phyloP scores from a whole-genome alignment of 1,140 invertebrate species.

The Ceratoteleas bidentatus region DNA sequence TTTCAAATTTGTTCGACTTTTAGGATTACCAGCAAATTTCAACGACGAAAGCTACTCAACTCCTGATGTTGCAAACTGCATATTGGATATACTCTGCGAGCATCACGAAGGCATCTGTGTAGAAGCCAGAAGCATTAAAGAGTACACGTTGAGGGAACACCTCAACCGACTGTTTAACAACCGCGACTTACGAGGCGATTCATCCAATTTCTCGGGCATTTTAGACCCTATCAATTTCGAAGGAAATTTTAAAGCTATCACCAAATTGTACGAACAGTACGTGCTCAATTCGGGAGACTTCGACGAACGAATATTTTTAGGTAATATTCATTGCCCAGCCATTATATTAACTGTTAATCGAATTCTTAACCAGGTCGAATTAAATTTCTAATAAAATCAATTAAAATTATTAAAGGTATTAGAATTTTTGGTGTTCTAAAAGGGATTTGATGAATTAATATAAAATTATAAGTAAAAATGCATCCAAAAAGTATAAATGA shows the following conservation, averaged over 20 bases:
- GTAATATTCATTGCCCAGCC: constrained; percentile 84
- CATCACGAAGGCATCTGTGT: constrained; percentile 89
- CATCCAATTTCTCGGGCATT: constrained; percentile 85
- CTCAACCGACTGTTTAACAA: constrained; percentile 91
- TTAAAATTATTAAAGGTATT: constrained; percentile 85
- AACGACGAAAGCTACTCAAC: constrained; percentile 85
- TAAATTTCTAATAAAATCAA: constrained; percentile 84
- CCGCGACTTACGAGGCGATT: constrained; percentile 86
- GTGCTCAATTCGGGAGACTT: constrained; percentile 96
- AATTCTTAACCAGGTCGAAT: constrained; percentile 85
- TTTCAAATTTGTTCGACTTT: background rate
- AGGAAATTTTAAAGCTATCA: constrained; percentile 90
- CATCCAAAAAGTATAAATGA: constrained; percentile 83
- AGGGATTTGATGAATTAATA: constrained; percentile 85
- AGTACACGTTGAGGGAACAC: constrained; percentile 92
- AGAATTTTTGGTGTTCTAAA: constrained; percentile 83
- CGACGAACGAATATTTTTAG: constrained; percentile 96
- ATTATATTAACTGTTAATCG: constrained; percentile 87
- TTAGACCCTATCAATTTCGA: constrained; percentile 89
- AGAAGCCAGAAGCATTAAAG: constrained; percentile 94
- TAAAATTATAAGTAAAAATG: constrained; percentile 82
- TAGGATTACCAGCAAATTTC: constrained; percentile 89
- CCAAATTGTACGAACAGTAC: constrained; percentile 94
- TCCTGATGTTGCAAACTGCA: constrained; percentile 87
- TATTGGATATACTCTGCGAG: constrained; percentile 92